A percentile compares a stretch with the other conserved stretches of the same genome.
phyloP scores from a whole-genome alignment of 2,113 vertebrate species.

The Oreochromis tanganicae region DNA sequence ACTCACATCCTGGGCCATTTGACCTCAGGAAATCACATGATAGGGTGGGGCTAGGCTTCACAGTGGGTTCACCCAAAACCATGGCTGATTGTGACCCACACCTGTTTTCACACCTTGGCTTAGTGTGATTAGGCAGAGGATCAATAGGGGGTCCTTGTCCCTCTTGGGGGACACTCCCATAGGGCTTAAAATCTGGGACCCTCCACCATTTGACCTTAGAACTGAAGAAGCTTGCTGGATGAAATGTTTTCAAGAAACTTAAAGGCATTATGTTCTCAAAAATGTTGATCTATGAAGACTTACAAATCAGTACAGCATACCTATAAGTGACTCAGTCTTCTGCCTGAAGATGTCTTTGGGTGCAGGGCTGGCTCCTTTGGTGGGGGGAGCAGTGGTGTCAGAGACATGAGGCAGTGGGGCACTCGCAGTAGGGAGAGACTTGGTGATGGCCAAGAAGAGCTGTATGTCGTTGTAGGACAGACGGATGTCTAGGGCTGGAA shows the following conservation, averaged over 20 bases:
- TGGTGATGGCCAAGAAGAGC: slow-evolving; percentile 92
- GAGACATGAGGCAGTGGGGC: slow-evolving; percentile 1
- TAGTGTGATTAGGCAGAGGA: background rate
- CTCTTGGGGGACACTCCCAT: background rate
- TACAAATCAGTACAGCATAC: slow-evolving; percentile 57
- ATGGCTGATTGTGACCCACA: background rate
- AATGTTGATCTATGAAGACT: no score
- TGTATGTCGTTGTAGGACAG: slow-evolving; percentile 97
- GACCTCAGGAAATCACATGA: background rate
- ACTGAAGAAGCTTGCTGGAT: background rate
- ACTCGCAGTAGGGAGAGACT: slow-evolving; percentile 80
- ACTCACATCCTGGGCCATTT: background rate
- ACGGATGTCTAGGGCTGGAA: slow-evolving; percentile 90
- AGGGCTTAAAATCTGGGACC: background rate
- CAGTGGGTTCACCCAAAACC: background rate
- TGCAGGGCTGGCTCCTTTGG: background rate
- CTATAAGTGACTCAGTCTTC: slow-evolving; percentile 78
- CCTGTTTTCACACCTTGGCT: background rate
- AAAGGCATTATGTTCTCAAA: background rate
- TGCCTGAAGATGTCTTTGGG: slow-evolving; percentile 49
- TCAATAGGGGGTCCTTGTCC: background rate
- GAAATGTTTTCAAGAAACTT: background rate
- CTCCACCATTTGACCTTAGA: background rate
- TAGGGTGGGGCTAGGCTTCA: background rate
- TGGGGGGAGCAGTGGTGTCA: background rate